Base-by-base conservation (phyloP, 2,888 invertebrate genomes). In the Blastobasis lacticolella region DNA sequence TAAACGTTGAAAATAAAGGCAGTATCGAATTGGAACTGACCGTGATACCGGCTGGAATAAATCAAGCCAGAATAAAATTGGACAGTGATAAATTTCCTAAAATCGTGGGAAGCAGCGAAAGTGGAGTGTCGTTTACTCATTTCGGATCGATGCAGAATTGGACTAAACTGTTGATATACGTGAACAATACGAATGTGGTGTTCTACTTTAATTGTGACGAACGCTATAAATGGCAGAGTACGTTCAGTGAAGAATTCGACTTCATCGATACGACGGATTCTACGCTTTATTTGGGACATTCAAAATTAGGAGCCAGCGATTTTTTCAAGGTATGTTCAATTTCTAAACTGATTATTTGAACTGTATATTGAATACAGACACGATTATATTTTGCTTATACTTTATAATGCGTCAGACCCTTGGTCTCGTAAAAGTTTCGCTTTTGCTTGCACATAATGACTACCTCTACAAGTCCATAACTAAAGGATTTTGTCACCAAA, bases 21-120 rank as follows among this genome's bases (percentile, higher is more conserved):
- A 49, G 49, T 0, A 50, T 54, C 1, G 63, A 70, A 38, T 45
- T 82, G 5, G 64, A 62, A 5, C 9, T 83, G 3, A 71, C 71
- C 49, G 58, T 81, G 4, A 55, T 57, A 0, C 56, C 58, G 5
- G 57, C 48, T 4, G 55, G 50, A 1, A 10, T 6, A 1, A 38
- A 58, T 5, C 5, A 51, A 0, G 55, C 61, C 5, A 67, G 61
- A 53, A 50, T 77, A 3, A 51, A 46, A 5, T 6, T 75, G 1
- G 42, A 57, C 8, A 54, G 58, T 42, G 49, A 49, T 7, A 49
- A 41, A 45, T 7, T 59, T n/a, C 41, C 48, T 0, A 10, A 48
- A 5, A 54, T 23, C 3, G 23, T 23, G 23, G 23, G 23, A 2
- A 23, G 23, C 23, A 1, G 3, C 23, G 23, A 23, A 23, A 23